Base-by-base conservation (phyloP, 2,888 invertebrate species). In the Stegophylla sp. region DNA sequence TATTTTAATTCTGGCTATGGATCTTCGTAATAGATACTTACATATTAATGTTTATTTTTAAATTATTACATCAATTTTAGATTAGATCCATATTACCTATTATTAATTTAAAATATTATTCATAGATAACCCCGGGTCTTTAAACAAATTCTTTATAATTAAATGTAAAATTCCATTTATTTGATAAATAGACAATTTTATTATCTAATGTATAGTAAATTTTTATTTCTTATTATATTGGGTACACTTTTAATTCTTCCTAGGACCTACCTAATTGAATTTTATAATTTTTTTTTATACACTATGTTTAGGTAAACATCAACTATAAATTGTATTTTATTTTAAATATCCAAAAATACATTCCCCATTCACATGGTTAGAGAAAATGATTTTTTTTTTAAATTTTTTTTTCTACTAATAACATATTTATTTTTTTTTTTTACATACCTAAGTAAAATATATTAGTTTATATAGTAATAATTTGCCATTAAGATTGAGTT, bases 11-110 rank as follows among this genome's bases (percentile, higher is more conserved):
- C 15, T 20, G 34, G 9, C n/a, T 53, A 7, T 34, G 41, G 1
- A 26, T 26, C 59, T 73, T 41, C 41, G 41, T 56, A 56, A 73
- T 43, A 43, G 12, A 59, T 59, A 59, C 59, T 56, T 56, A 43
- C 5, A 13, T n/a, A n/a, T n/a, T 5, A 13, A 3, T 20, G 20
- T 23, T 12, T 20, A 53, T 71, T 71, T 53, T 34, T 43, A 66
- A n/a, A n/a, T n/a, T n/a, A 66, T 45, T 13, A 7, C 15, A 66
- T 45, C 23, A 17, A 34, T 34, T 34, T 7, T 7, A 34, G 4
- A 5, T 34, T 7, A 34, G 34, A 7, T 34, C 34, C n/a, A n/a
- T 34, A 34, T 34, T 7, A 7, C 34, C 34, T 34, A 7, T 34
- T n/a, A n/a, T n/a, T n/a, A n/a, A n/a, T n/a, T n/a, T n/a, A n/a